phyloP scores from a whole-genome alignment of 1,140 invertebrate species.

The Chironomus striatipennis region DNA sequence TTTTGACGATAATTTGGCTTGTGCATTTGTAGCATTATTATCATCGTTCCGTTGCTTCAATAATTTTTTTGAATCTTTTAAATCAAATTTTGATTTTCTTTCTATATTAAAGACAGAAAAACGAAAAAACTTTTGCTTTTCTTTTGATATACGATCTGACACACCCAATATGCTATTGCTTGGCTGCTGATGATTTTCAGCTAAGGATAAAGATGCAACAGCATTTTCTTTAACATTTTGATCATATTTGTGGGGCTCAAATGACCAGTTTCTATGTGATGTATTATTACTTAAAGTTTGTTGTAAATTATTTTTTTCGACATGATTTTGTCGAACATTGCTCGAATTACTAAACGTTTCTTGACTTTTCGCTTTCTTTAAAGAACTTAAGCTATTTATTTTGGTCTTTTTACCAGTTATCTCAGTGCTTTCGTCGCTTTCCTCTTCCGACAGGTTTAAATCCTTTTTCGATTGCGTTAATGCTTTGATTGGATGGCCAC shows the following conservation, averaged over 20 bases:
- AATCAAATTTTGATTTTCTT: constrained; percentile 25
- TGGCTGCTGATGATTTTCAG: constrained; percentile 12
- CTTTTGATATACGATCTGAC: constrained; percentile 69
- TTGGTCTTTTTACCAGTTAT: neutral
- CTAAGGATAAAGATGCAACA: constrained; percentile 26
- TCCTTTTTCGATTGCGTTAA: neutral
- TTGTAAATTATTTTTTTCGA: neutral
- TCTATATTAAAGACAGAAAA: constrained; percentile 57
- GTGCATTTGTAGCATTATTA: too few species aligned
- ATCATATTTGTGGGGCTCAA: too few species aligned
- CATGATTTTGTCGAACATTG: neutral
- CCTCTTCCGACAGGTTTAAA: neutral
- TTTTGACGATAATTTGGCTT: too few species aligned
- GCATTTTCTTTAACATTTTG: too few species aligned
- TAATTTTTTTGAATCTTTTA: too few species aligned
- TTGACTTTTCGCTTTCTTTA: neutral
- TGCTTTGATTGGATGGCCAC: neutral
- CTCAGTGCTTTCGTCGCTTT: neutral
- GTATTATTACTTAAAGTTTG: neutral
- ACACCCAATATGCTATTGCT: constrained; percentile 41
- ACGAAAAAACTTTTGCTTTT: constrained; percentile 78
- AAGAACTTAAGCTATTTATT: too few species aligned
- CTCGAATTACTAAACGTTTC: neutral
- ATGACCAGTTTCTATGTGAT: neutral
- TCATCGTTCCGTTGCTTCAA: too few species aligned